Base-by-base conservation (phyloP, 2,113 vertebrate species). In the Lichenostomus cassidix region DNA sequence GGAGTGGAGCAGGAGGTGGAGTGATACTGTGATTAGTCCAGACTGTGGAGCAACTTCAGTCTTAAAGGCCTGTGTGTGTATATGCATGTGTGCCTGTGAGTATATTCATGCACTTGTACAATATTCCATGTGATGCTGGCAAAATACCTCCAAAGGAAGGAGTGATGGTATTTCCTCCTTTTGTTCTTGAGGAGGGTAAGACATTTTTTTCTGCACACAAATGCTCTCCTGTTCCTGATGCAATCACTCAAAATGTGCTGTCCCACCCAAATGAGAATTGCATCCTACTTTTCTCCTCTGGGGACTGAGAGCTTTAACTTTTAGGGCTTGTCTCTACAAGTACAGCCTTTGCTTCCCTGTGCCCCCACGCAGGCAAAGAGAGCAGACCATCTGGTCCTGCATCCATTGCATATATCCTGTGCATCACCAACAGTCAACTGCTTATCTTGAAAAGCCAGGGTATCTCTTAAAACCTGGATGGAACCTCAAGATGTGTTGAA, bases 91-190 rank as follows among this genome's bases (percentile, higher is more conserved):
- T 71, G 22, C 49, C 49, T 79, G 53, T 53, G 46, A 9, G 15
- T 59, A 55, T 77, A 39, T 77, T 86, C 27, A 47, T 70, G 60
- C 71, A 81, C 44, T 89, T 92, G 42, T 74, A 59, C 63, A 70
- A 86, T 89, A 92, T 86, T 90, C 80, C 76, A 59, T 83, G 39
- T 89, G 64, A 95, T 78, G 47, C 50, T 94, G 86, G 83, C 56
- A 92, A 94, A 92, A 90, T 81, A 81, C 52, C 46, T 89, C 60
- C 35, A 81, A 89, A 90, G 83, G 92, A 88, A 94, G 46, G 56
- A 92, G 11, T 80, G 95, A 59, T 88, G 90, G 19, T 83, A 94
- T 97, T 97, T 97, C 96, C 96, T 96, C 27, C 94, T 89, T 96
- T 97, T 97, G 95, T 97, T 89, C 73, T 81, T 88, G 44, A 92